Base-by-base conservation (phyloP, 2,888 invertebrate species). In the Macrosoma leucophasiata region DNA sequence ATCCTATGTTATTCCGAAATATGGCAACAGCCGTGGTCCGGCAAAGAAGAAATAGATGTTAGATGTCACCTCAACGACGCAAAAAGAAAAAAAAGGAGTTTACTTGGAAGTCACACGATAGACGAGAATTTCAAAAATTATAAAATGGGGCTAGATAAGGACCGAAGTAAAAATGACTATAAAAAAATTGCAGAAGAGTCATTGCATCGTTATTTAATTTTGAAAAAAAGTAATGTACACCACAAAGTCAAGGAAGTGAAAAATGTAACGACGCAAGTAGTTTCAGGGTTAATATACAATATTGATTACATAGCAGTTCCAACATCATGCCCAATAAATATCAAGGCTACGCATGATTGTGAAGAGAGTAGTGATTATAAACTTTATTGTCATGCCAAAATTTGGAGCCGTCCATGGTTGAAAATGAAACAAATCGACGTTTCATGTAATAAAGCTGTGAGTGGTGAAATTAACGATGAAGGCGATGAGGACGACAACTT, bases 331-430 rank as follows among this genome's bases (percentile, higher is more conserved):
- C 25, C 38, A 4, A 5, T 15, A n/a, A 37, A 52, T 29, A 43
- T 51, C 14, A 24, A 41, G 1, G 39, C 58, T 19, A 29, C 38
- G 13, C 33, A 41, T 3, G 30, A 43, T 22, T 54, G 62, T 51
- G 31, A 33, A 13, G 36, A 47, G 6, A 39, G 43, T 29, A 34
- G 43, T 10, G 45, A 50, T 13, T 34, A 39, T 9, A 27, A 50
- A 15, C 38, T 66, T 12, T 44, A 51, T 36, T 90, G 89, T 52
- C 46, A 72, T 13, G 57, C 89, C 18, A 48, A 63, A 32, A 74
- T 87, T 27, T 88, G 85, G 87, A 73, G 84, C 19, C 76, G 70
- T 19, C 82, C 86, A 4, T 89, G 89, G 88, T 21, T 84, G 13
- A 67, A 68, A 24, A 38, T 34, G 1, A 69, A 73, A 28, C 59